Evolutionary conservation across 1,140 invertebrate species (phyloP).

Genomic region (Caenorhabditis remanei): DNA sequence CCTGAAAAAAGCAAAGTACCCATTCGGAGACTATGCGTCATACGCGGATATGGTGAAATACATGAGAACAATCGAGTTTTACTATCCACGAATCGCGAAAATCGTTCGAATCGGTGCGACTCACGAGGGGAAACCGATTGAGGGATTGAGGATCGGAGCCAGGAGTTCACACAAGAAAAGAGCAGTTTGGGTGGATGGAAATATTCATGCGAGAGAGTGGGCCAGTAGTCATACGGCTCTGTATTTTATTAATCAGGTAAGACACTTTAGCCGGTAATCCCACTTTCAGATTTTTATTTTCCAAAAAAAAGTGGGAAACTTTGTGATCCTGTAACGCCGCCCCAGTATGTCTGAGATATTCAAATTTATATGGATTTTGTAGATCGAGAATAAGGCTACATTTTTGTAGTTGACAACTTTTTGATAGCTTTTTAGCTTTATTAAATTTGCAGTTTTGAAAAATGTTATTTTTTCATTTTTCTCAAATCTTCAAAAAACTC

Average conservation of each 20-base stretch:
- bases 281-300: no score
- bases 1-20: constrained; percentile 69
- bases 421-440: no score
- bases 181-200: constrained; percentile 77
- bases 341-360: no score
- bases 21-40: constrained; percentile 73
- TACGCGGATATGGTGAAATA: constrained; percentile 72
- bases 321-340: no score
- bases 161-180: constrained; percentile 67
- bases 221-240: constrained; percentile 77
- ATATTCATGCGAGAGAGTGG: constrained; percentile 77
- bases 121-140: constrained; percentile 77
- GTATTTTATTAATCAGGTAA: constrained; percentile 76
- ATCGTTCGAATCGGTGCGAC: constrained; percentile 73
- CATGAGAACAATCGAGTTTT: constrained; percentile 73
- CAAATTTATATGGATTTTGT: no score
- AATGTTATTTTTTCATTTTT: no score
- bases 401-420: no score
- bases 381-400: no score
- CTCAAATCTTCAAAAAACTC: no score
- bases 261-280: no score
- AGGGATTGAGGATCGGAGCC: constrained; percentile 71
- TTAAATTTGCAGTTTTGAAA: no score
- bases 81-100: constrained; percentile 74
- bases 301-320: neutral